Evolutionary conservation across 2,797 vertebrate genomes (phyloP), one percentile per base, ranked within the genome.

Genomic region (Melanotaenia pygmaea): DNA sequence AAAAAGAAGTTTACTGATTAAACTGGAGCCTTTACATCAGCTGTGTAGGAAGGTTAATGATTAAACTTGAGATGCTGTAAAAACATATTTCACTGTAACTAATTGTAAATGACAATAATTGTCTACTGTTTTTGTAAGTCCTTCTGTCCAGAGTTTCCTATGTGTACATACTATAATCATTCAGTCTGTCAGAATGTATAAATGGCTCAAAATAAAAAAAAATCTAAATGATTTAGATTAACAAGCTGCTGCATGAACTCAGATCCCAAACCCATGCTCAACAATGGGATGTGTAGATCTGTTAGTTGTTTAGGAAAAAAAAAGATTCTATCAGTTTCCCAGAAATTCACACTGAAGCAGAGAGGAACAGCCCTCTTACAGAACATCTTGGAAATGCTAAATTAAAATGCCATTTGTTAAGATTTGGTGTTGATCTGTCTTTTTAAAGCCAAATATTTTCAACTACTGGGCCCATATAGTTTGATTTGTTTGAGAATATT

Each of bases 11-110:
- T 85, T 71, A 91, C 86, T 83, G 58, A 83, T 67, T 86, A 65
- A 91, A 71, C 82, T 35, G 34, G 4, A 38, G 50, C 56, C 67
- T 16, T 58, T 30, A 32, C 51, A 59, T 79, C 67, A 64, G 37
- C 67, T 67, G 68, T 63, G 57, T 62, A 59, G 65, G 28, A 51
- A 50, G 64, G 83, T 91, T 87, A 89, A 91, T 88, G 77, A 88
- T 90, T 91, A 83, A 70, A 61, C 58, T 34, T 1, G 1, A 20
- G 57, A 56, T 13, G 60, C 66, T 76, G 50, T 43, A 18, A 57
- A 30, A 35, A 43, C 64, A 67, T 61, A 57, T 51, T 67, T 75
- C 30, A 54, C 37, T 61, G 1, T 71, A 60, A 51, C 22, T 4
- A 1, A 4, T 53, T 30, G 13, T 22, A 18, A 37, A 16, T 26